These are phyloP conservation scores for Halcyon badia DNA, from an alignment of 2,797 vertebrate species.

Conservation along the genomic window DNA sequence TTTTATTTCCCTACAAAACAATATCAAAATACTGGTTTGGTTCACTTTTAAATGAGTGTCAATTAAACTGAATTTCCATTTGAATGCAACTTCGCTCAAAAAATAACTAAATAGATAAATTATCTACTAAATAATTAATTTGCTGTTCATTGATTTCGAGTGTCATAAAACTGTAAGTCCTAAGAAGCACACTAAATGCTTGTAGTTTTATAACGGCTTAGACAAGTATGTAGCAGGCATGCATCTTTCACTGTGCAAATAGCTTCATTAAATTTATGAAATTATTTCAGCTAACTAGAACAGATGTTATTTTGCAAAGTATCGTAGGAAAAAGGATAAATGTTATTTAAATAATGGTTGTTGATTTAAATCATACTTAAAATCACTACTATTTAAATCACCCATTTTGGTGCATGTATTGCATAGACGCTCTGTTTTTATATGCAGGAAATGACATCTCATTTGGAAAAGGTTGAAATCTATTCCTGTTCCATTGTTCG, in stretches of 20 bases:
- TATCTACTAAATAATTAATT: neutral
- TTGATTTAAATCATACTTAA: constrained; percentile 12
- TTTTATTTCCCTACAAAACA: neutral
- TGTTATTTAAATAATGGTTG: constrained; percentile 1
- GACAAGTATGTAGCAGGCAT: neutral
- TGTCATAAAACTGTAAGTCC: neutral
- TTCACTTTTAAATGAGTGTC: neutral
- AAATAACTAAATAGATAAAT: neutral
- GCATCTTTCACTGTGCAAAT: neutral
- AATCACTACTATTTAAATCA: neutral
- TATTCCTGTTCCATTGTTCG: neutral
- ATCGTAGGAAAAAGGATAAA: neutral
- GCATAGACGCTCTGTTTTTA: neutral
- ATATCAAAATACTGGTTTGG: neutral
- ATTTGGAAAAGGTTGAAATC: neutral
- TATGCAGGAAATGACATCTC: neutral
- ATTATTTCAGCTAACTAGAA: constrained; percentile 23
- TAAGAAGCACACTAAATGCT: neutral
- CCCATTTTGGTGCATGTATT: neutral
- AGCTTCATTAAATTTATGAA: constrained; percentile 14
- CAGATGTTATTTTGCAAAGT: neutral
- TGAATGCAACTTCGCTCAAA: neutral
- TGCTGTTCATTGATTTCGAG: neutral
- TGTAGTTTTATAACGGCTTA: neutral
- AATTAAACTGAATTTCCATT: neutral